These are phyloP conservation scores for Rhea pennata DNA, from an alignment of 2,113 vertebrate genomes.

Conservation along the genomic window DNA sequence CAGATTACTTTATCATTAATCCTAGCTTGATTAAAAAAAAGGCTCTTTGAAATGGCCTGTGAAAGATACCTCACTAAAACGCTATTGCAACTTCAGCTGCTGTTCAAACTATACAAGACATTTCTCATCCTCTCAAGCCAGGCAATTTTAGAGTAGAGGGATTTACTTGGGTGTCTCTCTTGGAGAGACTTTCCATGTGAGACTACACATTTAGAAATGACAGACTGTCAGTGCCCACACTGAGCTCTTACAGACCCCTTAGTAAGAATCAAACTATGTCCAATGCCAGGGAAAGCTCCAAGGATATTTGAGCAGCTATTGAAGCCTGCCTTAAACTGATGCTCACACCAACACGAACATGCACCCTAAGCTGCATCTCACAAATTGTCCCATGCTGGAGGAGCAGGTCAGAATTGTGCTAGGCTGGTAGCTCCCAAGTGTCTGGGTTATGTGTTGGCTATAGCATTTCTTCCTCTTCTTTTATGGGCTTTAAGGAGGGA, in stretches of 20 bases:
- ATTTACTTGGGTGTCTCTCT: background rate
- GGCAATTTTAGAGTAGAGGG: background rate
- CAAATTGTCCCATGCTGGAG: background rate
- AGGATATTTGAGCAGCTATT: background rate
- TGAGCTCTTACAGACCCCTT: background rate
- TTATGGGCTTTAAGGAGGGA: background rate
- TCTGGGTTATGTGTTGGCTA: background rate
- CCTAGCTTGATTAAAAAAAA: background rate
- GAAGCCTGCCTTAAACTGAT: background rate
- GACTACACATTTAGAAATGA: background rate
- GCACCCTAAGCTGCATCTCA: background rate
- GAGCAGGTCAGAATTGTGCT: background rate
- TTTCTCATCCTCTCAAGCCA: slow-evolving; percentile 3
- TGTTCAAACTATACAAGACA: background rate
- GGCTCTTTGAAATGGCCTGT: background rate
- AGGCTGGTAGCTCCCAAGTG: background rate
- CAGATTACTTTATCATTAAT: slow-evolving; percentile 9
- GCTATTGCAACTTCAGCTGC: background rate
- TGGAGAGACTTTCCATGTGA: background rate
- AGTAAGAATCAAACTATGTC: background rate
- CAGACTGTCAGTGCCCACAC: background rate
- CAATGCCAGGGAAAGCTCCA: background rate
- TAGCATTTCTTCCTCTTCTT: background rate
- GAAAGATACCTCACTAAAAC: slow-evolving; percentile 7
- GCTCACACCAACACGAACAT: background rate